phyloP scores from a whole-genome alignment of 2,797 vertebrate species.

The Pseudochromis fuscus region DNA sequence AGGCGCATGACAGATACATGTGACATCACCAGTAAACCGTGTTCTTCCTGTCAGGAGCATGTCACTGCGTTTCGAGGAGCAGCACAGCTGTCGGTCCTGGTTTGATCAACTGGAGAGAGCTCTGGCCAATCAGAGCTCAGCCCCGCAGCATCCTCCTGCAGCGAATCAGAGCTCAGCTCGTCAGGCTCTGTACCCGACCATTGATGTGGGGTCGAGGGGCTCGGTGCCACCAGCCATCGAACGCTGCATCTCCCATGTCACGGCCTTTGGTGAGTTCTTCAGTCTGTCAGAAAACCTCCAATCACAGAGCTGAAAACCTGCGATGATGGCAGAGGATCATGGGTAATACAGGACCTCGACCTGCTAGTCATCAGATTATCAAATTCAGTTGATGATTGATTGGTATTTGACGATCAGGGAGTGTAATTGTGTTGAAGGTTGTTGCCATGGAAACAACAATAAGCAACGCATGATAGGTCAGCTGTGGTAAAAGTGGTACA shows the following conservation, averaged over 20 bases:
- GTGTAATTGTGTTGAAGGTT: neutral
- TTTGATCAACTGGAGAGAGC: constrained; percentile 67
- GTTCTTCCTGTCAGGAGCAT: constrained; percentile 62
- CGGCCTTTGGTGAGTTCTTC: constrained; percentile 76
- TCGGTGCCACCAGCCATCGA: constrained; percentile 69
- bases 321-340: too few species aligned
- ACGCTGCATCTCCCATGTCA: constrained; percentile 85
- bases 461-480: too few species aligned
- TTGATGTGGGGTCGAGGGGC: constrained; percentile 20
- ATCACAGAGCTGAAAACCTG: too few species aligned
- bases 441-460: neutral
- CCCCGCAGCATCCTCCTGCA: neutral
- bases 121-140: constrained; percentile 48
- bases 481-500: too few species aligned
- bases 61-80: constrained; percentile 76
- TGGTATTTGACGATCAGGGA: too few species aligned
- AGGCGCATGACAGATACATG: neutral
- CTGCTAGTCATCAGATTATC: too few species aligned
- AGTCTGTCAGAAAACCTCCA: too few species aligned
- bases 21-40: too few species aligned
- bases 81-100: constrained; percentile 78
- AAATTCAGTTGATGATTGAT: too few species aligned
- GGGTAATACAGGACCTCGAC: too few species aligned
- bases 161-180: constrained; percentile 19
- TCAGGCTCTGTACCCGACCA: constrained; percentile 51